Percentiles rank a stretch among this genome's conserved stretches.
Conservation (phyloP, 92 coral and sea anemone species). For the Meandrina meandrites region DNA sequence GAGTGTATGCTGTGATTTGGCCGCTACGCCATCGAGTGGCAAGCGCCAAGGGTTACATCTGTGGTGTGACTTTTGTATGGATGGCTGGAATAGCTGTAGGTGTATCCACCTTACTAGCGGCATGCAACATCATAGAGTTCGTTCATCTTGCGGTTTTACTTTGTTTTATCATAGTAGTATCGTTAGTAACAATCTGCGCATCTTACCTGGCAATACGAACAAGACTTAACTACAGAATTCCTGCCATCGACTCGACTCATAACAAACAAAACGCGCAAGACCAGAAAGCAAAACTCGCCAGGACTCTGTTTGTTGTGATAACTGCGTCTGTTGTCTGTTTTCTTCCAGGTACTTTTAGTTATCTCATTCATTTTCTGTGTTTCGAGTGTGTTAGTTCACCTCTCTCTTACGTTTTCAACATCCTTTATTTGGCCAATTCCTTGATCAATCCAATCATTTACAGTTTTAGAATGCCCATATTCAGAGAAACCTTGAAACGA, state of each 20-base stretch:
- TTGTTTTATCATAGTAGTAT: background rate
- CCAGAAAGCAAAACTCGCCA: background rate
- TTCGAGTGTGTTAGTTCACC: background rate
- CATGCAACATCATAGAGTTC: background rate
- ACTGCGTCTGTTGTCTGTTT: background rate
- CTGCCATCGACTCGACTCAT: background rate
- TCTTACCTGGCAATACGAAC: background rate
- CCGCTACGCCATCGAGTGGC: too few relatives aligned
- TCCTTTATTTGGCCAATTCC: background rate
- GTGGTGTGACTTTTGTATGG: too few relatives aligned
- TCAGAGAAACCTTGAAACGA: background rate
- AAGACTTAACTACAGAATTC: background rate
- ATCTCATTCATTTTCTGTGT: background rate
- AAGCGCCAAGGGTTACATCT: too few relatives aligned
- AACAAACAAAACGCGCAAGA: background rate
- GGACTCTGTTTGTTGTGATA: conserved; percentile 13
- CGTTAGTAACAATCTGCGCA: background rate
- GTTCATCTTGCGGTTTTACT: background rate
- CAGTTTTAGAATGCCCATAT: conserved; percentile 10
- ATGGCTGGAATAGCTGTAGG: too few relatives aligned
- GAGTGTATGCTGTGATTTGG: too few relatives aligned
- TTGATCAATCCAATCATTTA: conserved; percentile 5
- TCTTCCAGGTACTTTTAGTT: background rate
- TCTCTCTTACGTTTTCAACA: background rate
- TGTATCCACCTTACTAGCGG: background rate